A percentile compares a stretch with the other conserved stretches of the same genome.
Conservation (phyloP, 2,888 invertebrate genomes). For the Tipula helvola region DNA sequence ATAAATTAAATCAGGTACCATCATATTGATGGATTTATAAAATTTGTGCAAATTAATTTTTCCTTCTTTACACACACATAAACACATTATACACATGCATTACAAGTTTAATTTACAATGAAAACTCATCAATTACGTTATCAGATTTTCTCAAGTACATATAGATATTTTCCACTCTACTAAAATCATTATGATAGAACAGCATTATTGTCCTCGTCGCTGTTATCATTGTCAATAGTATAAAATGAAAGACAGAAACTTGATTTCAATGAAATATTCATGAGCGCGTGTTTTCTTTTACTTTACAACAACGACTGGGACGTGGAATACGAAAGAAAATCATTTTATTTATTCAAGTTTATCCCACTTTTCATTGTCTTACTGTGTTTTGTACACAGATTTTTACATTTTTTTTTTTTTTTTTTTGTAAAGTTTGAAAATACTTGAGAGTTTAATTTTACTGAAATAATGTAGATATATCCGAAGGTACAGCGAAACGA, state of each 20-base stretch:
- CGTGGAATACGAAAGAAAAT: background rate
- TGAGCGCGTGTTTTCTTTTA: slow-evolving; percentile 4
- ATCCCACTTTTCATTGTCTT: background rate
- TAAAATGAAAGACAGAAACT: background rate
- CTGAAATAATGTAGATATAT: background rate
- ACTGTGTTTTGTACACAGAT: background rate
- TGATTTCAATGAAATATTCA: background rate
- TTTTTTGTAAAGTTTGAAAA: background rate
- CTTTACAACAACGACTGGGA: background rate
- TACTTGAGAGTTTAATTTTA: background rate
- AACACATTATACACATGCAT: background rate
- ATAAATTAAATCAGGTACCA: background rate
- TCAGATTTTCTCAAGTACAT: background rate
- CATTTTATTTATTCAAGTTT: background rate
- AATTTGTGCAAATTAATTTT: background rate
- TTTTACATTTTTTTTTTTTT: background rate
- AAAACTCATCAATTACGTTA: background rate
- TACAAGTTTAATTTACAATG: background rate
- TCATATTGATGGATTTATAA: background rate
- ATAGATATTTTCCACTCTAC: background rate
- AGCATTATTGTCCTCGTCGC: background rate
- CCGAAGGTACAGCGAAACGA: background rate
- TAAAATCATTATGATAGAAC: background rate
- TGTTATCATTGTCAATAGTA: background rate
- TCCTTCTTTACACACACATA: background rate